A percentile compares a stretch with the other conserved stretches of the same genome.
Conservation (phyloP, 1,140 invertebrate genomes). For the Charaxes varanes region DNA sequence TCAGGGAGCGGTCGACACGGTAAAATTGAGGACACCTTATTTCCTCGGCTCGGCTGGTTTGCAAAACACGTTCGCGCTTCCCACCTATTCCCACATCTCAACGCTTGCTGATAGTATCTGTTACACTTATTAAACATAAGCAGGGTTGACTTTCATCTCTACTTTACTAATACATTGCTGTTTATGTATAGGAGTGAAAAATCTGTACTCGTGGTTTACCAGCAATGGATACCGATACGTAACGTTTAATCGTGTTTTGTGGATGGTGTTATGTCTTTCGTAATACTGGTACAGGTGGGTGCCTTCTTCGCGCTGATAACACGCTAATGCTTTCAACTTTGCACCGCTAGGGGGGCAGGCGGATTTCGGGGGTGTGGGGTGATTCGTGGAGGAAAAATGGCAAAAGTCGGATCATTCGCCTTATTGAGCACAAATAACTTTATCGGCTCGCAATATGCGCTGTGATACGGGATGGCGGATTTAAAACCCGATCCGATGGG, state of each 20-base stretch:
- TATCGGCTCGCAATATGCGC: slow-evolving; percentile 54
- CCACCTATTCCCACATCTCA: slow-evolving; percentile 71
- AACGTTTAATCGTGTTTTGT: background rate
- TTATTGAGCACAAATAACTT: slow-evolving; percentile 71
- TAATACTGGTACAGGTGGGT: slow-evolving; percentile 59
- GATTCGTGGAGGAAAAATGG: slow-evolving; percentile 59
- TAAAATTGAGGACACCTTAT: slow-evolving; percentile 69
- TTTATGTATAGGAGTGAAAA: background rate
- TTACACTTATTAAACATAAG: slow-evolving; percentile 50
- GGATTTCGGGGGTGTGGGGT: slow-evolving; percentile 29
- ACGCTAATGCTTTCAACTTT: slow-evolving; percentile 76
- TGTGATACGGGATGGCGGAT: slow-evolving; percentile 22
- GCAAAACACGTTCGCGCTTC: slow-evolving; percentile 70
- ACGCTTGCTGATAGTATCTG: slow-evolving; percentile 70
- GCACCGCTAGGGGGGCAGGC: slow-evolving; percentile 60
- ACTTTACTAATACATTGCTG: slow-evolving; percentile 20
- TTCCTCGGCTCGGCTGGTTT: slow-evolving; percentile 62
- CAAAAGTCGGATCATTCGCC: slow-evolving; percentile 67
- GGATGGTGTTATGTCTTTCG: slow-evolving; percentile 17
- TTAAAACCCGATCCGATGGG: slow-evolving; percentile 3
- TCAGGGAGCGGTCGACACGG: slow-evolving; percentile 53
- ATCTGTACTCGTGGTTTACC: background rate
- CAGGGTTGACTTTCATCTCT: background rate
- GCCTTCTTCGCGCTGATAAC: slow-evolving; percentile 71
- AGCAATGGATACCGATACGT: background rate